Percentiles rank a stretch among this genome's conserved stretches.
Evolutionary conservation across 2,888 invertebrate species (phyloP).

Genomic region (Lutraria lutraria): DNA sequence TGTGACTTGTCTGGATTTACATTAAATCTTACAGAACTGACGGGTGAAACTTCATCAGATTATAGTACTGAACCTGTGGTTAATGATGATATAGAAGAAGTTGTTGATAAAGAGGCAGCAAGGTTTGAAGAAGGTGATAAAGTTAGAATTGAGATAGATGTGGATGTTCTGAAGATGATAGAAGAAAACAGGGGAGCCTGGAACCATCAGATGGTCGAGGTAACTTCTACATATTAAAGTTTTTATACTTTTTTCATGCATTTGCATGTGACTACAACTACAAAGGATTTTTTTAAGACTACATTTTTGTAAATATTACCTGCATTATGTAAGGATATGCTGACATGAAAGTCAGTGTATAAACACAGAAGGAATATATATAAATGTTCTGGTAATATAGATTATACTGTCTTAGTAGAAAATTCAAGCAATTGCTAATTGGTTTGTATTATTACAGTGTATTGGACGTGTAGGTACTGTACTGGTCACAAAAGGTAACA

Average conservation of each 20-base stretch:
- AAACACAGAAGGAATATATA: too few relatives aligned
- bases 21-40: conserved; percentile 27
- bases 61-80: background rate
- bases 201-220: conserved; percentile 94
- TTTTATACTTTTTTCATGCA: too few relatives aligned
- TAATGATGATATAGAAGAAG: background rate
- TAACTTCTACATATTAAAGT: conserved; percentile 80
- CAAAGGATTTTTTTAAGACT: too few relatives aligned
- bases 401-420: too few relatives aligned
- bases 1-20: too few relatives aligned
- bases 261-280: too few relatives aligned
- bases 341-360: too few relatives aligned
- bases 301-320: too few relatives aligned
- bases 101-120: conserved; percentile 22
- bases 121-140: conserved; percentile 93
- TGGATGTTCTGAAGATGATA: conserved; percentile 91
- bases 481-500: conserved; percentile 94
- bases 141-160: conserved; percentile 92
- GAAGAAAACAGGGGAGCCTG: conserved; percentile 95
- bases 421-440: background rate
- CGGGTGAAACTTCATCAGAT: background rate
- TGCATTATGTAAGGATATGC: too few relatives aligned
- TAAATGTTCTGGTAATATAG: too few relatives aligned
- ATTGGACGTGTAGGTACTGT: conserved; percentile 91
- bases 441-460: conserved; percentile 88